Conservation (phyloP, 2,797 vertebrate genomes). For the Chloroceryle inda region DNA sequence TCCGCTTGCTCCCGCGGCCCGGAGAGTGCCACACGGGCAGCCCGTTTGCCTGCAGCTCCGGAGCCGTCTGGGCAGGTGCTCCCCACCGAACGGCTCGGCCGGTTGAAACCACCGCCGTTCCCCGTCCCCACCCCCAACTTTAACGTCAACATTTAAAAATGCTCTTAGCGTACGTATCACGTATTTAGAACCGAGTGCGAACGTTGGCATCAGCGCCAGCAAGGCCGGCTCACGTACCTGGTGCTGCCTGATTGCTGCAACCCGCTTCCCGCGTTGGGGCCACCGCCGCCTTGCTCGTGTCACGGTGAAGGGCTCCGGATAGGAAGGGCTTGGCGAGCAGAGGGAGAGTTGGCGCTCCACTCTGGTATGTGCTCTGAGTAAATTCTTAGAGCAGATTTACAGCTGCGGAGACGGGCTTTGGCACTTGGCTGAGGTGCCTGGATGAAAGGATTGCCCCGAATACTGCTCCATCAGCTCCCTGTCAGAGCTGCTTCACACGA, state of each 20-base stretch:
- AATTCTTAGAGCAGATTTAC: neutral
- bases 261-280: neutral
- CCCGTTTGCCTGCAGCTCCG: neutral
- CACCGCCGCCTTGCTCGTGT: accelerated
- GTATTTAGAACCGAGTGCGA: neutral
- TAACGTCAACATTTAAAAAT: neutral
- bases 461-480: neutral
- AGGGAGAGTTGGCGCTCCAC: accelerated
- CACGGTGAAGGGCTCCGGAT: accelerated
- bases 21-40: neutral
- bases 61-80: neutral
- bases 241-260: neutral
- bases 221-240: accelerated
- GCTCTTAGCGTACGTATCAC: neutral
- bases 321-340: neutral
- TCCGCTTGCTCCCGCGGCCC: neutral
- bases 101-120: accelerated
- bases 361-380: accelerated
- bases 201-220: neutral
- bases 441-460: neutral
- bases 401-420: neutral
- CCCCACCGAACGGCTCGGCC: neutral
- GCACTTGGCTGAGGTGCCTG: neutral
- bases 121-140: neutral
- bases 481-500: accelerated